Evolutionary conservation across 2,113 vertebrate genomes (phyloP), one percentile per base, ranked within the genome.

Genomic region (Calidris pygmaea): DNA sequence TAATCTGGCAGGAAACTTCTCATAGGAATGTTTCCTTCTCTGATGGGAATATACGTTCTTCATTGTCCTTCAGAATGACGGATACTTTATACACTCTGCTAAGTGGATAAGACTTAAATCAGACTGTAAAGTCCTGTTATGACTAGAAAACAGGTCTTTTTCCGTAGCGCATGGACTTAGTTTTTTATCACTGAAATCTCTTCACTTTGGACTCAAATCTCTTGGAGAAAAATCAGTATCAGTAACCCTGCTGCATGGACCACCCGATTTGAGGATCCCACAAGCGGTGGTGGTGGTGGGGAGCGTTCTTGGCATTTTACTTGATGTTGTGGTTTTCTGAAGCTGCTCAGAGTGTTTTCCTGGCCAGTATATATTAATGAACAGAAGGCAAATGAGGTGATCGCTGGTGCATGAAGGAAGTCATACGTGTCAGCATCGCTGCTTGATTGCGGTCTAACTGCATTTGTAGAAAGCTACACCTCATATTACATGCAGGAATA

Each of bases 301-400:
- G 21, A 59, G 21, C 0, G 1, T 65, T 87, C 77, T 65, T 76
- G 70, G 41, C 59, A 19, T 79, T 79, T 94, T 53, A 81, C 74
- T 92, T 1, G 29, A 83, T 8, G 39, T 29, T 70, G 82, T 59
- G 79, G 72, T 85, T 96, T 89, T 85, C 75, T 80, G 67, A 93
- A 87, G 59, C 41, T 77, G 76, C 76, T 78, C 76, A 23, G 67
- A 30, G 30, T 71, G 75, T 90, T 95, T 90, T 96, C 93, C 60
- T 92, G 86, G 68, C 83, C 85, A 75, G 84, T 68, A 12, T 68
- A 30, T 43, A 43, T 66, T 86, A 71, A 89, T 90, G 88, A 93
- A 78, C 34, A 87, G 76, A 89, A 94, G 79, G 93, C 89, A 96
- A 96, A 95, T 81, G 62, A 92, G 79, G 35, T 58, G 95, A 75